phyloP scores from a whole-genome alignment of 2,888 invertebrate species.

The Dasypolia templi region DNA sequence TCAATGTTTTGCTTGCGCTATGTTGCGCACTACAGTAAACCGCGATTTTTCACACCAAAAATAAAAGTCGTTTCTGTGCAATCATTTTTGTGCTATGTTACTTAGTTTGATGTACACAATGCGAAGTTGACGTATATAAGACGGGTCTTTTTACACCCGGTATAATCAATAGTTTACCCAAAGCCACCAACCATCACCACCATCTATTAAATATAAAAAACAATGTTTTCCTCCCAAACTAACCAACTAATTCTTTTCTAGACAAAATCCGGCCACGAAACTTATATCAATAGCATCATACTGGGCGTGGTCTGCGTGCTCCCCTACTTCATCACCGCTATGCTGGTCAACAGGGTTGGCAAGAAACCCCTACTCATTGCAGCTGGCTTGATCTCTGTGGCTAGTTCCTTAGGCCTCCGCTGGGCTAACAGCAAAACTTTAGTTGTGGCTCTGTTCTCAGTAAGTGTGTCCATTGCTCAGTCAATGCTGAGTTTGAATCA shows the following conservation, averaged over 20 bases:
- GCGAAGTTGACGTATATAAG: too few species aligned
- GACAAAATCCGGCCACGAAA: conserved; percentile 79
- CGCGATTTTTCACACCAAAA: too few species aligned
- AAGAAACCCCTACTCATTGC: conserved; percentile 76
- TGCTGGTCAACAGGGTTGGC: conserved; percentile 79
- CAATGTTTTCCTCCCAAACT: neutral
- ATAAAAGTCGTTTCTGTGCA: too few species aligned
- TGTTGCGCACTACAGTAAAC: too few species aligned
- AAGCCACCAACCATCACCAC: too few species aligned
- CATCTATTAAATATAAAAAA: too few species aligned
- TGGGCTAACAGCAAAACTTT: conserved; percentile 74
- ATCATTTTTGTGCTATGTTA: too few species aligned
- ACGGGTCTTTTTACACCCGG: too few species aligned
- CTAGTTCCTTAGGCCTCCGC: conserved; percentile 69
- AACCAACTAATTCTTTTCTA: conserved; percentile 56
- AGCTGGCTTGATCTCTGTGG: conserved; percentile 67
- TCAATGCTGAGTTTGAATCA: conserved; percentile 76
- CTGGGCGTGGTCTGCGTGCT: conserved; percentile 75
- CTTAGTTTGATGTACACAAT: too few species aligned
- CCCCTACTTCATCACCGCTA: conserved; percentile 75
- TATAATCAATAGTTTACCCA: too few species aligned
- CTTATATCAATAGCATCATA: conserved; percentile 83
- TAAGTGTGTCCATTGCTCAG: conserved; percentile 72
- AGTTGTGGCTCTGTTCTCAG: conserved; percentile 77
- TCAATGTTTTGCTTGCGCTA: too few species aligned